Evolutionary conservation across 2,888 invertebrate species (phyloP).

Genomic region (Amiota mariae): DNA sequence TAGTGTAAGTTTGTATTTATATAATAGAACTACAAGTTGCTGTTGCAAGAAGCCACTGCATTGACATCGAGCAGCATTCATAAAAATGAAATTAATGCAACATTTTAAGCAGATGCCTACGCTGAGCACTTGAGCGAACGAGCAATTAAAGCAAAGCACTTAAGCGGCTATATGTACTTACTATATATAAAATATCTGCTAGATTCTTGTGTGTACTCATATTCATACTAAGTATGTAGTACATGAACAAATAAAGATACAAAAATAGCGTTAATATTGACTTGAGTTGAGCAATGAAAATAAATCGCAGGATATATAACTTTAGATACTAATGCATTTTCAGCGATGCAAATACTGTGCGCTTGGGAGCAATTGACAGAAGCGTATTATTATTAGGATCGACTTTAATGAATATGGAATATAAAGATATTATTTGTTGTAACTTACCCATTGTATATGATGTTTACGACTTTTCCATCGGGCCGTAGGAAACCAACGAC

Average conservation of each 20-base stretch:
- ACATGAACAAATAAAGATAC: conserved; percentile 18
- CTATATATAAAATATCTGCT: neutral
- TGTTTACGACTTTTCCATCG: conserved; percentile 74
- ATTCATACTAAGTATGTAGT: neutral
- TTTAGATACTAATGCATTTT: conserved; percentile 12
- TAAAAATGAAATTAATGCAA: conserved; percentile 39
- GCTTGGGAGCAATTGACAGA: conserved; percentile 25
- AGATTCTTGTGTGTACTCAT: neutral
- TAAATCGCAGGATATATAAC: conserved; percentile 33
- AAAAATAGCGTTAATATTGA: conserved; percentile 49
- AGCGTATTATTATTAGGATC: conserved; percentile 3
- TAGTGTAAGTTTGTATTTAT: neutral
- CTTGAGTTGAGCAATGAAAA: conserved; percentile 33
- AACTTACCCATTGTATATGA: conserved; percentile 77
- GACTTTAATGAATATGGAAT: too few species aligned
- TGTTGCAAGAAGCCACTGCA: neutral
- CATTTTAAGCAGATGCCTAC: conserved; percentile 38
- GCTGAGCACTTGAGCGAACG: conserved; percentile 27
- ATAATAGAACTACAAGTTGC: conserved; percentile 22
- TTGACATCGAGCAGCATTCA: conserved; percentile 15
- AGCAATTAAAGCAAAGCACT: conserved; percentile 51
- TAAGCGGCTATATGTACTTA: conserved; percentile 39
- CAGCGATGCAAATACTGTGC: neutral
- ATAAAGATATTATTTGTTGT: neutral
- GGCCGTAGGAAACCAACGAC: conserved; percentile 76